Evolutionary conservation across 2,113 vertebrate species (phyloP).

Genomic region (Tachycineta bicolor): DNA sequence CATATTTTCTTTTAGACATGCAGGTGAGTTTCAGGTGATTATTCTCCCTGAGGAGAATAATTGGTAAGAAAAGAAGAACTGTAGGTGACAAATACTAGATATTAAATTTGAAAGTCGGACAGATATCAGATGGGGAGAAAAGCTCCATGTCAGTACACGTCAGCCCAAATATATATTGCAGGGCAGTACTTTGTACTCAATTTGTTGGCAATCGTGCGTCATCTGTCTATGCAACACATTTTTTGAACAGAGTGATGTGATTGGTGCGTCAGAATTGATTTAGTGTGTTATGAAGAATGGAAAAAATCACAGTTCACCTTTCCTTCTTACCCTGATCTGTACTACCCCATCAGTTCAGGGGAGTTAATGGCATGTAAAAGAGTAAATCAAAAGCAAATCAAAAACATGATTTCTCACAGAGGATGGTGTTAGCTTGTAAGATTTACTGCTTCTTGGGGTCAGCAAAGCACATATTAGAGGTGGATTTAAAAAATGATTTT

Average conservation of each 20-base stretch:
- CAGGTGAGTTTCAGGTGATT: background rate
- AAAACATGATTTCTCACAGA: background rate
- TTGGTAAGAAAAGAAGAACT: background rate
- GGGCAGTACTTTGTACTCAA: background rate
- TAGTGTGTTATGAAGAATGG: background rate
- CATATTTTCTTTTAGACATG: background rate
- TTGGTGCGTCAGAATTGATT: background rate
- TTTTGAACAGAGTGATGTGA: background rate
- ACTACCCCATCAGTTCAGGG: background rate
- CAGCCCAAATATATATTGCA: background rate
- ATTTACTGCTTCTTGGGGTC: background rate
- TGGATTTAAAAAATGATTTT: background rate
- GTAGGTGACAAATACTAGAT: background rate
- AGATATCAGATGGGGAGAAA: background rate
- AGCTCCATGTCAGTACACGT: background rate
- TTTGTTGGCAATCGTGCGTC: background rate
- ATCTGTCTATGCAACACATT: background rate
- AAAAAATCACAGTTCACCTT: background rate
- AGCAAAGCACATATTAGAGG: background rate
- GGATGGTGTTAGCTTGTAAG: background rate
- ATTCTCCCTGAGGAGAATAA: background rate
- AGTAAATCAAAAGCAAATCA: slow-evolving; percentile 1
- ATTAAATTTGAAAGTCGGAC: background rate
- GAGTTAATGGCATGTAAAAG: background rate
- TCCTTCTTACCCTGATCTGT: background rate